Conservation (phyloP, 2,888 invertebrate species). For the Andrena trimmerana region DNA sequence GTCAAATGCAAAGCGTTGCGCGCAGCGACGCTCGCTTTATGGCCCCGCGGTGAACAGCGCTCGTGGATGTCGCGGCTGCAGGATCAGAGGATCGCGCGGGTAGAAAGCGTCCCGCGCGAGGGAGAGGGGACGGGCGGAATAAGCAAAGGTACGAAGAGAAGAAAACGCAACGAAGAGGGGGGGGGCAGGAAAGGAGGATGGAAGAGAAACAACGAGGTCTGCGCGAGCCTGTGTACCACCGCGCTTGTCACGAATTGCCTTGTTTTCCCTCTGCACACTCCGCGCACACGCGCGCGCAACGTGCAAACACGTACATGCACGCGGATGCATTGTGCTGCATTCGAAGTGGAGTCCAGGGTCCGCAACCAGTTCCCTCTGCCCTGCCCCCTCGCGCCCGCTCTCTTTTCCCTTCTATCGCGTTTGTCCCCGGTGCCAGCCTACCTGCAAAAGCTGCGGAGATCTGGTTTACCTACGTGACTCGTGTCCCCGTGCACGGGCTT, state of each 20-base stretch:
- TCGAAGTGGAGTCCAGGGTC: constrained; percentile 63
- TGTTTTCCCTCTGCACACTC: constrained; percentile 64
- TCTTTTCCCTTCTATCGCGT: constrained; percentile 18
- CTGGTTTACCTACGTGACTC: constrained; percentile 64
- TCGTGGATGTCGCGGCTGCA: constrained; percentile 13
- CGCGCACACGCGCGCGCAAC: constrained; percentile 36
- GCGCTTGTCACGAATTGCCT: constrained; percentile 71
- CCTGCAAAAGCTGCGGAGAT: constrained; percentile 58
- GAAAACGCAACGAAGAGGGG: neutral
- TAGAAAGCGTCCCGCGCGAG: neutral
- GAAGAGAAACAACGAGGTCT: constrained; percentile 33
- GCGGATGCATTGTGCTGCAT: constrained; percentile 54
- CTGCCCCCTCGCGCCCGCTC: constrained; percentile 12
- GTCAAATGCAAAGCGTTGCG: constrained; percentile 11
- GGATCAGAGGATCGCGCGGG: constrained; percentile 20
- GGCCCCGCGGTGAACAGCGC: constrained; percentile 21
- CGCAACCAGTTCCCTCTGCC: constrained; percentile 54
- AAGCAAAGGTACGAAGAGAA: neutral
- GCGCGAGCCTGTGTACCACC: constrained; percentile 49
- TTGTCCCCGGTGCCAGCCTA: constrained; percentile 44
- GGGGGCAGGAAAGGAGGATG: constrained; percentile 2
- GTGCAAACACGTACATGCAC: constrained; percentile 49
- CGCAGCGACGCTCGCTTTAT: constrained; percentile 36
- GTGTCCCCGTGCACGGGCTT: constrained; percentile 34
- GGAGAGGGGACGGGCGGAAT: neutral